Conservation (phyloP, 2,797 vertebrate species). For the Dryobates pubescens region DNA sequence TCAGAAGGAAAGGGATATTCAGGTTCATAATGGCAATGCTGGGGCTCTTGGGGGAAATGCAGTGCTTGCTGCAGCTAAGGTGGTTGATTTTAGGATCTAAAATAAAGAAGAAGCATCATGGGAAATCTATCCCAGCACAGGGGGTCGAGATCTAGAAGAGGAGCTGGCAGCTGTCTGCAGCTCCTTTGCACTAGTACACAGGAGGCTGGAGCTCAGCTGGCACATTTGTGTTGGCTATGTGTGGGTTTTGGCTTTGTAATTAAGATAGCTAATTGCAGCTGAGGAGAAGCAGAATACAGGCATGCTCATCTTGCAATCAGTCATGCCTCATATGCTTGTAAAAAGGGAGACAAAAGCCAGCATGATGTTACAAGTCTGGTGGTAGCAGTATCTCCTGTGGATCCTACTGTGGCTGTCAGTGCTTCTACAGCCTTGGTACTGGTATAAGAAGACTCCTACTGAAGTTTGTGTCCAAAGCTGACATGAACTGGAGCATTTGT, state of each 20-base stretch:
- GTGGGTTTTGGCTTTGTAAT: not conserved
- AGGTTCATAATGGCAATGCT: rapidly evolving
- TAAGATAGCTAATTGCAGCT: not conserved
- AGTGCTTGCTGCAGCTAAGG: rapidly evolving
- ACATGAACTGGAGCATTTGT: not conserved
- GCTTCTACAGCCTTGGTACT: not conserved
- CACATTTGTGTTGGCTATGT: not conserved
- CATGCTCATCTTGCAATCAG: not conserved
- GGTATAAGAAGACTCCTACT: not conserved
- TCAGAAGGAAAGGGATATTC: not conserved
- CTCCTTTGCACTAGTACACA: not conserved
- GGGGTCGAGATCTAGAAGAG: not conserved
- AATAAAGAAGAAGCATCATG: not conserved
- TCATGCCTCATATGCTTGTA: not conserved
- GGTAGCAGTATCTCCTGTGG: not conserved
- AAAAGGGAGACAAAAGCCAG: not conserved
- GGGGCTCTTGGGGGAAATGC: not conserved
- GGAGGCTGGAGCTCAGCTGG: not conserved
- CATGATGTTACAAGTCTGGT: not conserved
- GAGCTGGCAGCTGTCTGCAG: not conserved
- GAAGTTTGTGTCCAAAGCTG: not conserved
- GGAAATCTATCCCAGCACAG: not conserved
- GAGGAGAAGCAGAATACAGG: not conserved
- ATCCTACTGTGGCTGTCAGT: rapidly evolving
- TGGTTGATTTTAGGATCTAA: not conserved